A percentile compares a stretch with the other conserved stretches of the same genome.
These are phyloP conservation scores for Linurgus olivaceus DNA, from an alignment of 2,797 vertebrate genomes.

Conservation along the genomic window DNA sequence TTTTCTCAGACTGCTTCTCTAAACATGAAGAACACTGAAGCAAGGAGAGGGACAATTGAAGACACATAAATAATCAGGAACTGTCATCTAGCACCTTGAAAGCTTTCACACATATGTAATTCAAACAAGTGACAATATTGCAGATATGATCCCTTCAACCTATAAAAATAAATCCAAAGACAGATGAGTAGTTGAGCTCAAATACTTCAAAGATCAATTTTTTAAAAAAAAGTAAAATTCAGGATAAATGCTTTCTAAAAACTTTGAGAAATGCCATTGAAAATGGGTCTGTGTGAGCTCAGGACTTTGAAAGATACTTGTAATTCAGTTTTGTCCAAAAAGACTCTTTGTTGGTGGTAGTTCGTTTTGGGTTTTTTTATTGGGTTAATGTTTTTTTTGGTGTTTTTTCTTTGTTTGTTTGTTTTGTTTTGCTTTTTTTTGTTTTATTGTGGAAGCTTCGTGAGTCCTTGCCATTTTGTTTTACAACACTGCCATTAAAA, in stretches of 20 bases:
- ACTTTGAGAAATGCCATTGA: neutral
- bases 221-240: neutral
- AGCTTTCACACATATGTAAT: neutral
- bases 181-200: neutral
- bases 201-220: neutral
- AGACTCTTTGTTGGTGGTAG: neutral
- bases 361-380: neutral
- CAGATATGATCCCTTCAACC: neutral
- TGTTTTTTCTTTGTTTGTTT: neutral
- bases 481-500: neutral
- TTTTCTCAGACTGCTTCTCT: neutral
- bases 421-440: neutral
- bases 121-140: neutral
- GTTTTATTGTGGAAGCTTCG: neutral
- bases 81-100: neutral
- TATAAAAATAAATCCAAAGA: neutral
- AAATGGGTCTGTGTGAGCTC: neutral
- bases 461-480: neutral
- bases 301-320: neutral
- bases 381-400: neutral
- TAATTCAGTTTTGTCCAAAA: neutral
- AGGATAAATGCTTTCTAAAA: neutral
- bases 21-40: neutral
- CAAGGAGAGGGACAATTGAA: neutral
- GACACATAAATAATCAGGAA: neutral